Evolutionary conservation across 2,888 invertebrate genomes (phyloP).

Genomic region (Tuta absoluta): DNA sequence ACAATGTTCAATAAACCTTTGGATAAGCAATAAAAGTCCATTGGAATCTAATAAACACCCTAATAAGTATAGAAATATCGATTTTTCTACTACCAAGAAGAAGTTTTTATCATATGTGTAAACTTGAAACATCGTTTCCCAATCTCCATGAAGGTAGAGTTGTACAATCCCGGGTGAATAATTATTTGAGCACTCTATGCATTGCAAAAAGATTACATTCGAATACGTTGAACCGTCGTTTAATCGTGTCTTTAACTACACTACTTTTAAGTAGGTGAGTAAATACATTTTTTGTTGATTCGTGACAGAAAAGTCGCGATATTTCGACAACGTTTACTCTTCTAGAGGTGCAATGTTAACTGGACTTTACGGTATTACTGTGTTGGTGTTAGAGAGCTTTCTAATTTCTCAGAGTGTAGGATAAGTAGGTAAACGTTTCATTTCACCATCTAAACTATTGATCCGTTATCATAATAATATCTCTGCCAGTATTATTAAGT

Average conservation of each 20-base stretch:
- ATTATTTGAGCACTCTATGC: not conserved
- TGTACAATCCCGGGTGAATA: not conserved
- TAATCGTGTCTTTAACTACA: conserved; percentile 49
- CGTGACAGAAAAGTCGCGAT: conserved; percentile 45
- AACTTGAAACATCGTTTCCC: conserved; percentile 29
- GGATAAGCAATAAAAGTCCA: no score
- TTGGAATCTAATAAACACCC: no score
- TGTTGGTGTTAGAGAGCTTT: conserved; percentile 14
- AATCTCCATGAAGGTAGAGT: not conserved
- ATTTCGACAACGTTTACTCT: not conserved
- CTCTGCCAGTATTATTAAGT: no score
- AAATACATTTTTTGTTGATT: conserved; percentile 36
- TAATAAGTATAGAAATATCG: no score
- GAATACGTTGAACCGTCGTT: conserved; percentile 34
- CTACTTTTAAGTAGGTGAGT: conserved; percentile 9
- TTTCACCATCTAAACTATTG: not conserved
- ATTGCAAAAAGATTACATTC: not conserved
- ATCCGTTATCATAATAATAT: not conserved
- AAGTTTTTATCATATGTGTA: conserved; percentile 36
- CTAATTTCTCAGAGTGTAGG: conserved; percentile 7
- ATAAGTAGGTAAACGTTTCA: not conserved
- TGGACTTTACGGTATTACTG: conserved; percentile 13
- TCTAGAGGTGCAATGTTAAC: conserved; percentile 16
- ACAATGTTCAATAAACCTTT: no score
- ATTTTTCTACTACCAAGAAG: no score